These are phyloP conservation scores for Nymphalis c-album DNA, from an alignment of 2,888 invertebrate species.

Conservation along the genomic window DNA sequence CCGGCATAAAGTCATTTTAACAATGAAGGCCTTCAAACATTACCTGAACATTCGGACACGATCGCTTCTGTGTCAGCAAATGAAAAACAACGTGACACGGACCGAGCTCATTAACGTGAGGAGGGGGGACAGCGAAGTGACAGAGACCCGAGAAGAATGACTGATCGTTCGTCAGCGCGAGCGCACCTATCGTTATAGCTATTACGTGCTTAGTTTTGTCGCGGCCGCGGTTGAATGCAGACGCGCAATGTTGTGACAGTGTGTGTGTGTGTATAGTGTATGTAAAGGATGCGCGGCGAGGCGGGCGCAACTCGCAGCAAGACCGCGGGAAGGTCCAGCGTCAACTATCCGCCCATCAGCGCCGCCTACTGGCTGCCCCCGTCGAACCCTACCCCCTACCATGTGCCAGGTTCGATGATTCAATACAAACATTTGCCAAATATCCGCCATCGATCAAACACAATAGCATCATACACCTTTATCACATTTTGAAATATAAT, in stretches of 20 bases:
- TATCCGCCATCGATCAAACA: background rate
- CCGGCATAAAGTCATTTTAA: background rate
- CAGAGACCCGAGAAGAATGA: constrained; percentile 74
- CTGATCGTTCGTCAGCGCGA: constrained; percentile 73
- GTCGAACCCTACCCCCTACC: constrained; percentile 89
- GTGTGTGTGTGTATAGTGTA: constrained; percentile 60
- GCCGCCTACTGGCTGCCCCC: constrained; percentile 92
- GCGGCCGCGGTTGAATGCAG: constrained; percentile 72
- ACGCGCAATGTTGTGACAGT: constrained; percentile 69
- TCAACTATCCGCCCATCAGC: constrained; percentile 89
- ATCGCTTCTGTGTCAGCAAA: constrained; percentile 37
- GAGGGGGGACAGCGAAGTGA: constrained; percentile 47
- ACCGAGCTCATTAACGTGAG: constrained; percentile 71
- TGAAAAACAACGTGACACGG: constrained; percentile 50
- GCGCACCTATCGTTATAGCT: constrained; percentile 63
- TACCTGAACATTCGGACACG: constrained; percentile 24
- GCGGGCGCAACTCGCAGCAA: constrained; percentile 72
- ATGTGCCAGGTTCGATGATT: constrained; percentile 87
- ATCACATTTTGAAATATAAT: constrained; percentile 1
- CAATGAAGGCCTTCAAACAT: constrained; percentile 28
- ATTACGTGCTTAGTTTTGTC: constrained; percentile 60
- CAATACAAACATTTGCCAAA: constrained; percentile 7
- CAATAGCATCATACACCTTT: background rate
- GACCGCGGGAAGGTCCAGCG: constrained; percentile 56
- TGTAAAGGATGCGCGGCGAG: constrained; percentile 77